Conservation (phyloP, 2,797 vertebrate genomes). For the Erpetoichthys calabaricus region DNA sequence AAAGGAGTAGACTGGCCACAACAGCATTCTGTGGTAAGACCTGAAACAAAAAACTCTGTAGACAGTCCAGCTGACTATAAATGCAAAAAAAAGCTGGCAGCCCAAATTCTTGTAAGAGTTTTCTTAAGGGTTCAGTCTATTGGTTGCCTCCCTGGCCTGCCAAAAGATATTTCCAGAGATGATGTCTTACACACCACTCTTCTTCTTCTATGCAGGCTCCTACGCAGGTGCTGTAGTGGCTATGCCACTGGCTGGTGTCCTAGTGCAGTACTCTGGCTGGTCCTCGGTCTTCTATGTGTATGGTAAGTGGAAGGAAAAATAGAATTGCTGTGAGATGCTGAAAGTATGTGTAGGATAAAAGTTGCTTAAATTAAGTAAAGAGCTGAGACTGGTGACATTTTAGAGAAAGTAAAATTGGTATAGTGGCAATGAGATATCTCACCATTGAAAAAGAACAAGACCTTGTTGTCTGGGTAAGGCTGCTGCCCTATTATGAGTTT, state of each 20-base stretch:
- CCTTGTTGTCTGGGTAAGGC: too few species aligned
- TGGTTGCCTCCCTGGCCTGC: not conserved
- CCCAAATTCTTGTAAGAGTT: too few species aligned
- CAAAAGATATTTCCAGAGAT: too few species aligned
- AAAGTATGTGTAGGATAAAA: not conserved
- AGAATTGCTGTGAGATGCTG: not conserved
- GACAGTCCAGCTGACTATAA: not conserved
- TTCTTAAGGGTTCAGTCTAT: not conserved
- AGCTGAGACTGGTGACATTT: not conserved
- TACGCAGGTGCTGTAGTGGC: conserved; percentile 84
- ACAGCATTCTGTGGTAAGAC: conserved; percentile 77
- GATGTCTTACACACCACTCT: not conserved
- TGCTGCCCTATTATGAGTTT: too few species aligned
- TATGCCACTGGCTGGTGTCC: conserved; percentile 78
- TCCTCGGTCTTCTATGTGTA: conserved; percentile 89
- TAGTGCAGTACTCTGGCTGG: conserved; percentile 86
- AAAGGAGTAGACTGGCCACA: conserved; percentile 74
- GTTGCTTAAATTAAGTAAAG: not conserved
- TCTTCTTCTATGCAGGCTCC: conserved; percentile 40
- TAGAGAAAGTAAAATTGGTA: not conserved
- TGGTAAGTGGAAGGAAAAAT: conserved; percentile 41
- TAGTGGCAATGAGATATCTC: not conserved
- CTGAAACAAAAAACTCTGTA: too few species aligned
- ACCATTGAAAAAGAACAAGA: too few species aligned
- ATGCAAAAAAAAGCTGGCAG: not conserved